These are phyloP conservation scores for Epinotia brunnichana DNA, from an alignment of 2,888 invertebrate species.

Conservation along the genomic window DNA sequence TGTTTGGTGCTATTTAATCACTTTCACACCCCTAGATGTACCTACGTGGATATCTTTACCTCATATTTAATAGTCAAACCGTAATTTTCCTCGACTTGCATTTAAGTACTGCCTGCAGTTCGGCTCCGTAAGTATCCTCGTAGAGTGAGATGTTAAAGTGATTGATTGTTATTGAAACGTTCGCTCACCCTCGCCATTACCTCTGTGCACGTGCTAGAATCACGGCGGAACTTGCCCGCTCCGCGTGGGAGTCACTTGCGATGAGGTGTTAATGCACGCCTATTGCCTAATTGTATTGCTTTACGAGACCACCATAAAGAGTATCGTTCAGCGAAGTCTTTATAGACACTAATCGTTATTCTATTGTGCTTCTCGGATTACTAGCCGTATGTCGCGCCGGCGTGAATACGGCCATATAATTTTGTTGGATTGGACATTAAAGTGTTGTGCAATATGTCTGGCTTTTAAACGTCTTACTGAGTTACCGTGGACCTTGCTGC, in stretches of 20 bases:
- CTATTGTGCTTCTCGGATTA: conserved; percentile 62
- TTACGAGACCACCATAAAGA: conserved; percentile 76
- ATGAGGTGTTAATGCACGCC: conserved; percentile 80
- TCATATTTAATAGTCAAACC: neutral
- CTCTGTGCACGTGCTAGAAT: conserved; percentile 59
- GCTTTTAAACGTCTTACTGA: conserved; percentile 47
- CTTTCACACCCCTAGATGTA: neutral
- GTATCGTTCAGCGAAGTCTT: conserved; percentile 64
- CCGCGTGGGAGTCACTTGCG: conserved; percentile 72
- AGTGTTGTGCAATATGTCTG: conserved; percentile 52
- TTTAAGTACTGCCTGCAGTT: conserved; percentile 55
- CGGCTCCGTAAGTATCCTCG: conserved; percentile 50
- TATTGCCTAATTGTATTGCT: conserved; percentile 81
- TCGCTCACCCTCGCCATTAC: conserved; percentile 30
- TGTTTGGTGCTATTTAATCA: neutral
- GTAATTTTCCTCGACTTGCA: conserved; percentile 44
- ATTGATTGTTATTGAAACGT: conserved; percentile 40
- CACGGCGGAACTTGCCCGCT: conserved; percentile 59
- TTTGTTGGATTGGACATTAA: conserved; percentile 54
- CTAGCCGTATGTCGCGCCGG: conserved; percentile 57
- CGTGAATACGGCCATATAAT: conserved; percentile 57
- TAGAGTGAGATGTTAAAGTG: conserved; percentile 45
- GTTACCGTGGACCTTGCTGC: conserved; percentile 23
- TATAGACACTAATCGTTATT: conserved; percentile 75
- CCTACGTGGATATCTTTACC: neutral